These are phyloP conservation scores for Lissocephala sabroskyi DNA, from an alignment of 2,888 invertebrate species.

Conservation along the genomic window DNA sequence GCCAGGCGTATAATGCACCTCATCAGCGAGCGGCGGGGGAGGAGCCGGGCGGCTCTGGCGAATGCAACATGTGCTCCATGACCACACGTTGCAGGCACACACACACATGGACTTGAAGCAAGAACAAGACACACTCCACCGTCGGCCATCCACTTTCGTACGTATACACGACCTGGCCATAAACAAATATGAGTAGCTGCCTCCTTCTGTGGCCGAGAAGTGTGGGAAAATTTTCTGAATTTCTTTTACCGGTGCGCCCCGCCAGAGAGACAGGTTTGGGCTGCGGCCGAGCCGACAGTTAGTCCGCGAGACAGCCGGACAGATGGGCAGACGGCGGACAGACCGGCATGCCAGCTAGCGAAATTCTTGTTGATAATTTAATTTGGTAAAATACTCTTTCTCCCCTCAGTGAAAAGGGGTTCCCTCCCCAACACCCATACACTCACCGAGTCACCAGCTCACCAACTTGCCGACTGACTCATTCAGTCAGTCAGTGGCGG, in stretches of 20 bases:
- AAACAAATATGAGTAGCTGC: conserved; percentile 61
- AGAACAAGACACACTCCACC: too few species aligned
- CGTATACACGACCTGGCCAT: conserved; percentile 38
- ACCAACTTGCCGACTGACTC: background rate
- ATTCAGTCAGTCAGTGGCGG: too few species aligned
- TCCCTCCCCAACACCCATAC: too few species aligned
- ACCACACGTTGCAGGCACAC: conserved; percentile 15
- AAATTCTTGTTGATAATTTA: conserved; percentile 66
- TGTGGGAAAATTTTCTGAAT: conserved; percentile 62
- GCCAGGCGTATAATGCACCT: conserved; percentile 61
- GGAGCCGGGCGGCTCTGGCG: conserved; percentile 34
- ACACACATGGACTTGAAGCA: too few species aligned
- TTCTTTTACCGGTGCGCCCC: conserved; percentile 42
- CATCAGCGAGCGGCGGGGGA: conserved; percentile 39
- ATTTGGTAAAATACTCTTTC: conserved; percentile 33
- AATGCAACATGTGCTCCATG: conserved; percentile 56
- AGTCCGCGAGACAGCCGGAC: background rate
- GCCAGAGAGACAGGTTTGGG: conserved; percentile 1
- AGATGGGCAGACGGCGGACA: conserved; percentile 25
- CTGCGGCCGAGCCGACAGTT: conserved; percentile 18
- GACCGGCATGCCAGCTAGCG: conserved; percentile 62
- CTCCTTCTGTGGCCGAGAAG: conserved; percentile 38
- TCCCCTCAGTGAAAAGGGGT: background rate
- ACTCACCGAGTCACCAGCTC: too few species aligned
- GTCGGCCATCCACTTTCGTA: too few species aligned